These are phyloP conservation scores for Leucophenga montana DNA, from an alignment of 2,888 invertebrate species.

Conservation along the genomic window DNA sequence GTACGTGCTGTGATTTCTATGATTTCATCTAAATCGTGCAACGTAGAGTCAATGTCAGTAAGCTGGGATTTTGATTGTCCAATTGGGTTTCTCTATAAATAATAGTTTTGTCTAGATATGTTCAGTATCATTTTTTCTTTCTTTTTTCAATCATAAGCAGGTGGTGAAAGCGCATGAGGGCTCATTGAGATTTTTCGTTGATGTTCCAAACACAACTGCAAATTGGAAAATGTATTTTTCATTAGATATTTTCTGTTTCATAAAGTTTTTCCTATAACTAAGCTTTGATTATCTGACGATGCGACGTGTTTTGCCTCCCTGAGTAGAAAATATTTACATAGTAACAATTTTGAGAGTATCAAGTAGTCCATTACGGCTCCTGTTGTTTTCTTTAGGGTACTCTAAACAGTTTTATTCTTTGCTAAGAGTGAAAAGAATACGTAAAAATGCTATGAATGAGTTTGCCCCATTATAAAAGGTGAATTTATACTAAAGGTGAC, in stretches of 20 bases:
- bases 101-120: not conserved
- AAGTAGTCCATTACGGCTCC: not conserved
- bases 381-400: too few species aligned
- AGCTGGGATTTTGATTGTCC: not conserved
- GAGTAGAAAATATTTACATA: slow-evolving; percentile 56
- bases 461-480: too few species aligned
- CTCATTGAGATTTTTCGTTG: not conserved
- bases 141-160: not conserved
- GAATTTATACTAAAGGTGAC: too few species aligned
- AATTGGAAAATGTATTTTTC: too few species aligned
- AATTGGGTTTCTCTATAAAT: not conserved
- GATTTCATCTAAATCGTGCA: slow-evolving; percentile 29
- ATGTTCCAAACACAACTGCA: too few species aligned
- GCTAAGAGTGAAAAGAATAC: too few species aligned
- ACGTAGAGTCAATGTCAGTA: not conserved
- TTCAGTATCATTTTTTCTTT: not conserved
- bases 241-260: too few species aligned
- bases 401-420: too few species aligned
- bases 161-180: not conserved
- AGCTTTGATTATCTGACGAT: not conserved
- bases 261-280: too few species aligned
- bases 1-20: slow-evolving; percentile 60
- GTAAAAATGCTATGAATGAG: too few species aligned
- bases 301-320: slow-evolving; percentile 60
- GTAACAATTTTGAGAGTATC: slow-evolving; percentile 20